These are phyloP conservation scores for Koerneria pararmatus DNA, from an alignment of 2,888 invertebrate species.

Conservation along the genomic window DNA sequence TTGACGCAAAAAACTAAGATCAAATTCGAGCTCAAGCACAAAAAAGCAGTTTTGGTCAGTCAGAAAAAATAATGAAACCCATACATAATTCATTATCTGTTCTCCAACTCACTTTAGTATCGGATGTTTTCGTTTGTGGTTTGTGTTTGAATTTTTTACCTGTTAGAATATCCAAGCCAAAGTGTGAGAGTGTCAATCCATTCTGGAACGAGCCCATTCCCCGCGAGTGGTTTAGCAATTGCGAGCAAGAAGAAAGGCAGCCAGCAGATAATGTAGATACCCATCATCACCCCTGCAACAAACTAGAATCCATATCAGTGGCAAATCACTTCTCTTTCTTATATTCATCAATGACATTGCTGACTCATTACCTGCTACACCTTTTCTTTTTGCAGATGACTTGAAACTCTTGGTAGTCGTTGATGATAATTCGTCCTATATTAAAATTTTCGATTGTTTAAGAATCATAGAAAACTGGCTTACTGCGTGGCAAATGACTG, in stretches of 20 bases:
- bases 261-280: conserved; percentile 94
- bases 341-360: no score
- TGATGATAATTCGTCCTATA: no score
- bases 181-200: conserved; percentile 51
- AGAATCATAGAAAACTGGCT: no score
- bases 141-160: conserved; percentile 43
- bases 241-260: conserved; percentile 96
- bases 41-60: not conserved
- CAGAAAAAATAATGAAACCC: conserved; percentile 13
- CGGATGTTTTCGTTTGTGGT: no score
- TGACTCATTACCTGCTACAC: no score
- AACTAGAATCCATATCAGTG: conserved; percentile 88
- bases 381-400: no score
- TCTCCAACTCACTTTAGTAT: no score
- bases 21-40: not conserved
- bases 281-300: conserved; percentile 98
- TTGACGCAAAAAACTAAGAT: no score
- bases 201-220: conserved; percentile 33
- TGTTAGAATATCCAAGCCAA: conserved; percentile 94
- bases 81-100: not conserved
- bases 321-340: no score
- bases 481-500: no score
- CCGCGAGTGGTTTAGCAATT: conserved; percentile 66
- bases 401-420: no score
- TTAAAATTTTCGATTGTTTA: no score